A percentile compares a stretch with the other conserved stretches of the same genome.
Evolutionary conservation across 2,888 invertebrate species (phyloP).

Genomic region (Drosophila testacea): DNA sequence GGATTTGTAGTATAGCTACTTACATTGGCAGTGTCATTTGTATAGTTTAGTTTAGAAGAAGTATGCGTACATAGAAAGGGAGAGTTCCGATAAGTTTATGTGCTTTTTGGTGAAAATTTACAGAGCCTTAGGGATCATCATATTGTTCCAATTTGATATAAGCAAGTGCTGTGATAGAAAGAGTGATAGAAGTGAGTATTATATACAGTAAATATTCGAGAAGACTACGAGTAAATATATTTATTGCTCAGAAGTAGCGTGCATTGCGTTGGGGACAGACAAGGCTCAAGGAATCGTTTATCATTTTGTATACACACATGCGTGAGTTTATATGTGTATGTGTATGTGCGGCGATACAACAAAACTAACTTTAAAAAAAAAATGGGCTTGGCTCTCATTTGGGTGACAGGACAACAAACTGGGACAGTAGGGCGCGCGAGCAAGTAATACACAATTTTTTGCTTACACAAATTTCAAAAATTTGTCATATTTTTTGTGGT

Average conservation of each 20-base stretch:
- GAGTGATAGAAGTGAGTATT: slow-evolving; percentile 53
- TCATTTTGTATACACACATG: slow-evolving; percentile 66
- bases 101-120: slow-evolving; percentile 55
- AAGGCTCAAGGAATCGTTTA: slow-evolving; percentile 66
- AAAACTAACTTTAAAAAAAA: slow-evolving; percentile 40
- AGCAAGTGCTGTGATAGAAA: slow-evolving; percentile 82
- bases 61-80: slow-evolving; percentile 15
- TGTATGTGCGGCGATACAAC: slow-evolving; percentile 21
- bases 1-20: slow-evolving; percentile 46
- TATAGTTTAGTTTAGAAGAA: slow-evolving; percentile 20
- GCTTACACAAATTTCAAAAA: slow-evolving; percentile 4
- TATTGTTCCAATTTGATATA: slow-evolving; percentile 84
- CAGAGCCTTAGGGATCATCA: slow-evolving; percentile 75
- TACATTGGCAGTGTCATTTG: slow-evolving; percentile 58
- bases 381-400: slow-evolving; percentile 71
- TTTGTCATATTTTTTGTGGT: slow-evolving; percentile 8
- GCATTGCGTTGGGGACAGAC: slow-evolving; percentile 34
- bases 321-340: slow-evolving; percentile 40
- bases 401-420: slow-evolving; percentile 61
- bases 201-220: slow-evolving; percentile 17
- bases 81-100: slow-evolving; percentile 53
- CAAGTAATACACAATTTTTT: slow-evolving; percentile 39
- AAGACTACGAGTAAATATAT: slow-evolving; percentile 20
- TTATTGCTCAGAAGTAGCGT: slow-evolving; percentile 38
- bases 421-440: slow-evolving; percentile 35